A percentile compares a stretch with the other conserved stretches of the same genome.
Evolutionary conservation across 2,797 vertebrate genomes (phyloP).

Genomic region (Sitta carolinensis): DNA sequence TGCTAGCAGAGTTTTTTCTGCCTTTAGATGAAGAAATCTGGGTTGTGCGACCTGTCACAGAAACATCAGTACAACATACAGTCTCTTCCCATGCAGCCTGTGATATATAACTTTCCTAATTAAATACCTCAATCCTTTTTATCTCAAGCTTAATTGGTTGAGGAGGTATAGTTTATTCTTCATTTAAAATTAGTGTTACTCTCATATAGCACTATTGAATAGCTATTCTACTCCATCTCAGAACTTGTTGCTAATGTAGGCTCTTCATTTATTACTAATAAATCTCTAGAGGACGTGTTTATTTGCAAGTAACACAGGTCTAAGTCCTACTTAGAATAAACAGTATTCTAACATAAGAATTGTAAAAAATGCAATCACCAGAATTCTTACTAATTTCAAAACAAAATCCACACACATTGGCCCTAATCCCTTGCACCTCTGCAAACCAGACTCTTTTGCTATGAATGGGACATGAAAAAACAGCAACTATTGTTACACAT

Average conservation of each 20-base stretch:
- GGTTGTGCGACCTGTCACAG: not conserved
- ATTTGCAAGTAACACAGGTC: not conserved
- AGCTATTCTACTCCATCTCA: not conserved
- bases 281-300: not conserved
- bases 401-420: rapidly evolving
- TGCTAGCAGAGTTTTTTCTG: too few species aligned
- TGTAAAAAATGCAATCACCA: not conserved
- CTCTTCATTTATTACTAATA: not conserved
- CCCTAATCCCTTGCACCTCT: not conserved
- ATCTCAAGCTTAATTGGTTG: not conserved
- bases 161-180: not conserved
- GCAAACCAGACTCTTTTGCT: not conserved
- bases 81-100: not conserved
- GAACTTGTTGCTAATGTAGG: not conserved
- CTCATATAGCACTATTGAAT: not conserved
- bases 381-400: not conserved
- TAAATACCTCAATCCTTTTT: not conserved
- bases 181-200: not conserved
- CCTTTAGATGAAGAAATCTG: not conserved
- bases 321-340: not conserved
- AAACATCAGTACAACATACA: not conserved
- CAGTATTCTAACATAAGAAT: not conserved
- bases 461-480: not conserved
- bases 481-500: not conserved
- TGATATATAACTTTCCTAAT: not conserved